Base-by-base conservation (phyloP, 1,140 invertebrate species). In the Apocrypta bakeri region DNA sequence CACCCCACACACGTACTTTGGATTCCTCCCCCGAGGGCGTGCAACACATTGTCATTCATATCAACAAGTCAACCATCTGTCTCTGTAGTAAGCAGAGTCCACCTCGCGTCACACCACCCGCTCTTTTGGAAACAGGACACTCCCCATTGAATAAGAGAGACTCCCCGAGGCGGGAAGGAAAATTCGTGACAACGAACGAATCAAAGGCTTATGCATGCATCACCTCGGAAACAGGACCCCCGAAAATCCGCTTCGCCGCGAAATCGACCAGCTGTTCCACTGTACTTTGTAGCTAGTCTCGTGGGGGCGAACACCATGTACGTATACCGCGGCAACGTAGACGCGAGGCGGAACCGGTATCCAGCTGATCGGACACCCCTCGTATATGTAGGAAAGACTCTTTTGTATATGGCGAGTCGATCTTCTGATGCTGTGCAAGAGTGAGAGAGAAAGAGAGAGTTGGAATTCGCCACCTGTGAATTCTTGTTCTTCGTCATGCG, bases 301-400 rank as follows among this genome's bases (percentile, higher is more conserved):
- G 48, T 56, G 48, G 48, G 48, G 48, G 17, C 48, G 48, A 56
- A n/a, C 48, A 2, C 4, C 48, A 42, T 42, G 12, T 42, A 42
- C 40, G 12, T 12, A 37, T 37, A 37, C n/a, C n/a, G n/a, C n/a
- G n/a, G n/a, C n/a, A n/a, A n/a, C n/a, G n/a, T 37, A 37, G 6
- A 1, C 1, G 40, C 48, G 48, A 56, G 48, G 48, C 48, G 48
- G 48, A 56, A 56, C 48, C 48, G 48, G 48, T 56, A 56, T 56
- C 74, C 74, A 76, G 74, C 74, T 76, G 74, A 76, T 76, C 74
- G 74, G 48, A 64, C 29, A 27, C 56, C 72, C 72, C 21, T 61
- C 24, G 71, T 17, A 56, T 56, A 48, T 48, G 4, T 4, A 48
- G 42, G 42, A 48, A 1, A 3, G 37, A 37, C 40, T 4, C 42